Percentiles rank a stretch among this genome's conserved stretches.
These are phyloP conservation scores for Prionailurus viverrinus DNA, from an alignment of 2,113 vertebrate species.

Conservation along the genomic window DNA sequence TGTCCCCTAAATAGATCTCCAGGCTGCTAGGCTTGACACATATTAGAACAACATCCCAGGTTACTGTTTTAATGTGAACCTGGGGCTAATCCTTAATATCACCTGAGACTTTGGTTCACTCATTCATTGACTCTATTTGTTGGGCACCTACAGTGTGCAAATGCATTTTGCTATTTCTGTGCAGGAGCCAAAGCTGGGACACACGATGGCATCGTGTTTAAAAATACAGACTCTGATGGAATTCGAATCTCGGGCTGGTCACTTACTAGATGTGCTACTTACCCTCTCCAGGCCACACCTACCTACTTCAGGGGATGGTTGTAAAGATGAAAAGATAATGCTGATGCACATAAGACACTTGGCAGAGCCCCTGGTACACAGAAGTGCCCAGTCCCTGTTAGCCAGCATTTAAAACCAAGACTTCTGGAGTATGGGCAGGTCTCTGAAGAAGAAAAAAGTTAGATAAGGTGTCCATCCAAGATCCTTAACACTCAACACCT, in stretches of 20 bases:
- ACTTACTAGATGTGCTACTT: neutral
- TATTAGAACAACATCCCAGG: neutral
- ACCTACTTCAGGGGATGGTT: neutral
- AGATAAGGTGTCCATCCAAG: neutral
- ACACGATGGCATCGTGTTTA: neutral
- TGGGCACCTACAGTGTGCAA: accelerated
- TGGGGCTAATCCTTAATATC: neutral
- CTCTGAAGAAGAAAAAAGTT: neutral
- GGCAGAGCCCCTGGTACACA: neutral
- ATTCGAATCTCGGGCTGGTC: neutral
- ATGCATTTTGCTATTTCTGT: neutral
- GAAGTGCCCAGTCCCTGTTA: neutral
- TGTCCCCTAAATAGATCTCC: neutral
- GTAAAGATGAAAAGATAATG: neutral
- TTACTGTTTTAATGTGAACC: neutral
- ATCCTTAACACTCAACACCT: neutral
- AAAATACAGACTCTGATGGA: neutral
- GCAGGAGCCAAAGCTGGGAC: neutral
- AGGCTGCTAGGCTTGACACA: slow-evolving; percentile 25
- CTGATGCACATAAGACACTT: neutral
- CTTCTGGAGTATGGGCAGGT: neutral
- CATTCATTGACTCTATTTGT: neutral
- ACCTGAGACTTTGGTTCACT: neutral
- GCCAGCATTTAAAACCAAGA: neutral
- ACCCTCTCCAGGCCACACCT: neutral